Evolutionary conservation across 64 coral and sea anemone genomes (phyloP), one percentile per base, ranked within the genome.

Genomic region (Montipora capricornis): DNA sequence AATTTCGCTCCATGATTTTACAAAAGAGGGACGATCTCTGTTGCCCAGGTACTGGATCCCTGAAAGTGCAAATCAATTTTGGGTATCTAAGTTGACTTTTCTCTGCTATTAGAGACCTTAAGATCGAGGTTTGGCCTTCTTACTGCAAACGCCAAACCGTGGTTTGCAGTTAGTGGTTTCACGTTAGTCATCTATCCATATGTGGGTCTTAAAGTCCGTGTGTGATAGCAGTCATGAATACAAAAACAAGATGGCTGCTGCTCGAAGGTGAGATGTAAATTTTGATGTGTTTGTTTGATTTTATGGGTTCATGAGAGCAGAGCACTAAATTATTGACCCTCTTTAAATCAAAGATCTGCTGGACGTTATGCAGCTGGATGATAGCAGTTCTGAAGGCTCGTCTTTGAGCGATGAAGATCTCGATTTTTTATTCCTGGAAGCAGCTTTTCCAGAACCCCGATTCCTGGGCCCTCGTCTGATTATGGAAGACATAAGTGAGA

Each of bases 331-430:
- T 46, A 17, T 87, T 75, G 67, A 29, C 47, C 73, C 84, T 87
- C 84, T 87, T 87, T 49, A 58, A 58, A 87, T 87, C 50, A 74
- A n/a, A n/a, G n/a, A n/a, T n/a, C n/a, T n/a, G n/a, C n/a, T n/a
- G n/a, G n/a, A n/a, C n/a, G n/a, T n/a, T n/a, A n/a, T n/a, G n/a
- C n/a, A n/a, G n/a, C n/a, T n/a, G n/a, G n/a, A n/a, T n/a, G n/a
- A n/a, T n/a, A n/a, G n/a, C n/a, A n/a, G n/a, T n/a, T n/a, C n/a
- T n/a, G n/a, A n/a, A n/a, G n/a, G n/a, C n/a, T n/a, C n/a, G n/a
- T n/a, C n/a, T n/a, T n/a, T n/a, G n/a, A n/a, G n/a, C n/a, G n/a
- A n/a, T n/a, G n/a, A n/a, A n/a, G n/a, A n/a, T n/a, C n/a, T n/a
- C n/a, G n/a, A n/a, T n/a, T n/a, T n/a, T n/a, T n/a, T n/a, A n/a